Evolutionary conservation across 2,888 invertebrate genomes (phyloP).

Genomic region (Eurytoma californica): DNA sequence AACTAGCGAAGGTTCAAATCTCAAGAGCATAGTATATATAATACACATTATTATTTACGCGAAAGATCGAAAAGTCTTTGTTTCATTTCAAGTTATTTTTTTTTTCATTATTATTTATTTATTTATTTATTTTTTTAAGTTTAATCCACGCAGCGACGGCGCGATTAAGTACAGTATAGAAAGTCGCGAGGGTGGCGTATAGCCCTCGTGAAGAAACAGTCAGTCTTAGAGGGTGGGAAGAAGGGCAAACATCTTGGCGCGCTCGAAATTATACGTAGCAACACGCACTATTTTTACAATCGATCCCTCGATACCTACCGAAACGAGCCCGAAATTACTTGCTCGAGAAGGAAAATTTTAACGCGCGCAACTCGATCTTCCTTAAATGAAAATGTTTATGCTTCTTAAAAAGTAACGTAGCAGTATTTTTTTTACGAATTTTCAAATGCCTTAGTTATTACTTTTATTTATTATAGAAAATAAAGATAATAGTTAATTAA

Average conservation of each 20-base stretch:
- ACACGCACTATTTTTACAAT: no score
- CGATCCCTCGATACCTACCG: no score
- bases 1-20: not conserved
- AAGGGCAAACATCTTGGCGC: constrained; percentile 53
- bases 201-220: constrained; percentile 63
- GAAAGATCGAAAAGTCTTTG: constrained; percentile 37
- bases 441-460: no score
- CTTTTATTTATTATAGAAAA: no score
- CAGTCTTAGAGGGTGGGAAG: constrained; percentile 66
- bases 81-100: not conserved
- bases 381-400: no score
- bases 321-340: no score
- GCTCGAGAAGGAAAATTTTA: no score
- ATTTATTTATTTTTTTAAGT: not conserved
- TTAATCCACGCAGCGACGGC: not conserved
- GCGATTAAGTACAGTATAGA: not conserved
- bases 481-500: no score
- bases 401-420: no score
- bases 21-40: constrained; percentile 1
- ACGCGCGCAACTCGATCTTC: no score
- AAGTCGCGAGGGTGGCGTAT: constrained; percentile 24
- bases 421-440: no score
- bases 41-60: not conserved
- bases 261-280: not conserved
- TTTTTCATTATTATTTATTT: no score